Percentiles rank a stretch among this genome's conserved stretches.
phyloP scores from a whole-genome alignment of 2,797 vertebrate species.

The Emys orbicularis region DNA sequence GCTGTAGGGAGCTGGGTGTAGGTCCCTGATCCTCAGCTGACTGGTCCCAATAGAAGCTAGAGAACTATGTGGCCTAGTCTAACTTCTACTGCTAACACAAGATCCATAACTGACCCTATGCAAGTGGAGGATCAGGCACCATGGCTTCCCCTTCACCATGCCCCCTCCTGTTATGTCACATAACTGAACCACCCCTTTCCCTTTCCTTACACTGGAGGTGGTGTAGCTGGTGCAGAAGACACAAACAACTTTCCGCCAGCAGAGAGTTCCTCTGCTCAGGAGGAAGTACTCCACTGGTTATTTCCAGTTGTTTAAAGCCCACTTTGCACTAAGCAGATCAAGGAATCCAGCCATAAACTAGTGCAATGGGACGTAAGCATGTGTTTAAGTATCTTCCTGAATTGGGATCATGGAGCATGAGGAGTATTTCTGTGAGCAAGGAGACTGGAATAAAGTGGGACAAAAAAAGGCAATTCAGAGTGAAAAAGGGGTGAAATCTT shows the following conservation, averaged over 20 bases:
- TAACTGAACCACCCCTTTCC: neutral
- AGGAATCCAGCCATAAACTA: slow-evolving; percentile 22
- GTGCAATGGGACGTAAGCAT: neutral
- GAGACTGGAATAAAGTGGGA: neutral
- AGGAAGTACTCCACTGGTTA: neutral
- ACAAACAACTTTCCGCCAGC: neutral
- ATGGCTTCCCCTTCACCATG: fast-evolving
- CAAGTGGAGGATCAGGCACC: neutral
- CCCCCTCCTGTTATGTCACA: neutral
- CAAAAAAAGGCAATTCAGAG: neutral
- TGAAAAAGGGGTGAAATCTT: slow-evolving; percentile 13
- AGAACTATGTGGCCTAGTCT: neutral
- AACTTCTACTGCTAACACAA: neutral
- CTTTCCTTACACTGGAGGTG: slow-evolving; percentile 29
- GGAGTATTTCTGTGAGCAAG: neutral
- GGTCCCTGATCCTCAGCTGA: neutral
- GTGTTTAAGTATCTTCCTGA: neutral
- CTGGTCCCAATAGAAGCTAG: neutral
- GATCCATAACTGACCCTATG: neutral
- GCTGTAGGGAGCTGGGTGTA: neutral
- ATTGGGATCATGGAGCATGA: neutral
- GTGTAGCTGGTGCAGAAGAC: neutral
- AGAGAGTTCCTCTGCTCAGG: neutral
- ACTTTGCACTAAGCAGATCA: slow-evolving; percentile 20
- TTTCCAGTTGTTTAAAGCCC: neutral